Percentiles rank a stretch among this genome's conserved stretches.
These are phyloP conservation scores for Thunnus thynnus DNA, from an alignment of 2,113 vertebrate genomes.

Conservation along the genomic window DNA sequence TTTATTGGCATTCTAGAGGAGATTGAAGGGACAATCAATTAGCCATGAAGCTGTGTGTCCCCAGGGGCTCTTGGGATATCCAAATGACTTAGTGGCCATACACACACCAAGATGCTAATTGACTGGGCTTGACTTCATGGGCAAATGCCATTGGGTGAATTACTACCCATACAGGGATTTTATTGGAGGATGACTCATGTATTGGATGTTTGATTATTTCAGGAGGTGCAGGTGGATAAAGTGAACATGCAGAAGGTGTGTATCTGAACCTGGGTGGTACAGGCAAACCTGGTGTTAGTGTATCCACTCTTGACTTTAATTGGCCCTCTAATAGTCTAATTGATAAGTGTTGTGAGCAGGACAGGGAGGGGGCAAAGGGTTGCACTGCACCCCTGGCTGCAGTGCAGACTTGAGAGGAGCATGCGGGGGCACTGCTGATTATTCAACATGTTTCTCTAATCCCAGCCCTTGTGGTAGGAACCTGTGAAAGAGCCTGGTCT, in stretches of 20 bases:
- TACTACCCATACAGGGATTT: background rate
- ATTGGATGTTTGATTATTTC: background rate
- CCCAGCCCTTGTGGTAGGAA: constrained; percentile 89
- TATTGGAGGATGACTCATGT: background rate
- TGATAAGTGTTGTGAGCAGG: constrained; percentile 74
- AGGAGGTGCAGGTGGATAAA: constrained; percentile 25
- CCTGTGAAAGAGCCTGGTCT: constrained; percentile 87
- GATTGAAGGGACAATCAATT: constrained; percentile 79
- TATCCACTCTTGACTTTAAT: constrained; percentile 68
- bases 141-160: constrained; percentile 27
- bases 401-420: constrained; percentile 72
- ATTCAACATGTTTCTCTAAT: constrained; percentile 87
- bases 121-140: constrained; percentile 47
- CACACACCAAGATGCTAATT: constrained; percentile 56
- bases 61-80: constrained; percentile 60
- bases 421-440: constrained; percentile 81
- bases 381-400: constrained; percentile 67
- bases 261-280: constrained; percentile 52
- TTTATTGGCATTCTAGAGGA: constrained; percentile 75
- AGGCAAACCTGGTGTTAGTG: constrained; percentile 41
- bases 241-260: constrained; percentile 14
- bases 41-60: constrained; percentile 70
- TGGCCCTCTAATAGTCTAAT: constrained; percentile 65
- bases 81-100: constrained; percentile 57
- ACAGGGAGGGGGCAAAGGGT: constrained; percentile 55